Conservation (phyloP, 2,888 invertebrate species). For the Sturmia bella region DNA sequence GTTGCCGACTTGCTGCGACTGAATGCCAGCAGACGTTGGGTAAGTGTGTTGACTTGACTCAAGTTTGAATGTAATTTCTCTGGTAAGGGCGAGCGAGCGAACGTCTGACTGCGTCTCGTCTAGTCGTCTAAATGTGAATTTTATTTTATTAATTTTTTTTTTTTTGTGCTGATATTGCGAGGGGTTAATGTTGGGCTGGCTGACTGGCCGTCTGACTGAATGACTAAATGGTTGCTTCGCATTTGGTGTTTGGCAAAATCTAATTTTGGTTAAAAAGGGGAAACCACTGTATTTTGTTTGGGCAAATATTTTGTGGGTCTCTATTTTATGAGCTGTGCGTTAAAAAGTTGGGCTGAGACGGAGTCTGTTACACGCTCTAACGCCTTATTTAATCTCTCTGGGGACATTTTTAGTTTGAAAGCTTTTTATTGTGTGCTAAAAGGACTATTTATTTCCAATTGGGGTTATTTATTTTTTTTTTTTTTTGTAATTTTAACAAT, state of each 20-base stretch:
- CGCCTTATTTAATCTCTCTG: conserved; percentile 78
- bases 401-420: conserved; percentile 76
- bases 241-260: conserved; percentile 33
- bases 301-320: conserved; percentile 71
- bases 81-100: conserved; percentile 59
- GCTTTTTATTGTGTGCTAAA: conserved; percentile 62
- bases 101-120: conserved; percentile 50
- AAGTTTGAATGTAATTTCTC: not conserved
- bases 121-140: conserved; percentile 67
- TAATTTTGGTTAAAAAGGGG: conserved; percentile 72
- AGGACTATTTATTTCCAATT: conserved; percentile 58
- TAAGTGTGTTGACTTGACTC: conserved; percentile 47
- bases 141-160: conserved; percentile 62
- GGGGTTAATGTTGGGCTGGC: conserved; percentile 33
- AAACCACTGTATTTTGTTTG: conserved; percentile 79
- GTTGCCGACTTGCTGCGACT: conserved; percentile 55
- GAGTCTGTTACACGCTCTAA: conserved; percentile 79
- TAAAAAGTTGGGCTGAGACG: conserved; percentile 46
- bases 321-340: conserved; percentile 48
- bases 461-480: conserved; percentile 25
- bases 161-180: conserved; percentile 45
- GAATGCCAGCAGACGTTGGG: conserved; percentile 26
- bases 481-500: not conserved
- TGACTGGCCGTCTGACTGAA: conserved; percentile 9
- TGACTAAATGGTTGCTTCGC: conserved; percentile 31